Conservation (phyloP, 37 sponge, comb jelly and placozoan species). For the Petrosia ficiformis region DNA sequence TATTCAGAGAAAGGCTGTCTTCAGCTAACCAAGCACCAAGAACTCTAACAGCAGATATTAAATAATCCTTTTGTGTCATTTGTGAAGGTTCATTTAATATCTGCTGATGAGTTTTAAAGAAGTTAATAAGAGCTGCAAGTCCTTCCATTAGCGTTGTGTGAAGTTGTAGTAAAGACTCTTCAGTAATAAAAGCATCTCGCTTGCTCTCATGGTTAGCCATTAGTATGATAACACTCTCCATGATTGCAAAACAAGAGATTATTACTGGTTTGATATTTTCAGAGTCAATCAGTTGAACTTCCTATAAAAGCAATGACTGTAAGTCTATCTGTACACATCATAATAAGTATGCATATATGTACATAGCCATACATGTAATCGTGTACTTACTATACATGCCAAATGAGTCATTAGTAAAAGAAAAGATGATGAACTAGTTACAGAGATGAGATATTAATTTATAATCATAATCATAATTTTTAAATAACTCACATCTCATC, state of each 20-base stretch:
- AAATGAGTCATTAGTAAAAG: background rate
- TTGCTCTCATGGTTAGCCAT: conserved; percentile 11
- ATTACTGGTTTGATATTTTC: no score
- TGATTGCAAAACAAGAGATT: conserved; percentile 41
- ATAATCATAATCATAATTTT: background rate
- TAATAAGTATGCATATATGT: no score
- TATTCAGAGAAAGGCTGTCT: conserved; percentile 41
- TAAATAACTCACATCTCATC: background rate
- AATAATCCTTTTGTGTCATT: background rate
- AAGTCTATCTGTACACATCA: no score
- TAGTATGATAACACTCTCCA: conserved; percentile 42
- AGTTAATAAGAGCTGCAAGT: conserved; percentile 19
- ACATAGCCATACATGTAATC: no score
- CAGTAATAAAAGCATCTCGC: no score
- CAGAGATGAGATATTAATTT: background rate
- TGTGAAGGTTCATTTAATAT: background rate
- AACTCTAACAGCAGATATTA: conserved; percentile 40
- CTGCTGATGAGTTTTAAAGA: background rate
- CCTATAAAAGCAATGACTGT: no score
- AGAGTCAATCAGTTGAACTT: no score
- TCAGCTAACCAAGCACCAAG: conserved; percentile 86
- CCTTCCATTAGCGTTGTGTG: conserved; percentile 61
- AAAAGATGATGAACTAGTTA: background rate
- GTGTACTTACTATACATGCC: background rate
- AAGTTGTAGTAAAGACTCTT: conserved; percentile 51